Evolutionary conservation across 2,888 invertebrate genomes (phyloP).

Genomic region (Drosophila colorata): DNA sequence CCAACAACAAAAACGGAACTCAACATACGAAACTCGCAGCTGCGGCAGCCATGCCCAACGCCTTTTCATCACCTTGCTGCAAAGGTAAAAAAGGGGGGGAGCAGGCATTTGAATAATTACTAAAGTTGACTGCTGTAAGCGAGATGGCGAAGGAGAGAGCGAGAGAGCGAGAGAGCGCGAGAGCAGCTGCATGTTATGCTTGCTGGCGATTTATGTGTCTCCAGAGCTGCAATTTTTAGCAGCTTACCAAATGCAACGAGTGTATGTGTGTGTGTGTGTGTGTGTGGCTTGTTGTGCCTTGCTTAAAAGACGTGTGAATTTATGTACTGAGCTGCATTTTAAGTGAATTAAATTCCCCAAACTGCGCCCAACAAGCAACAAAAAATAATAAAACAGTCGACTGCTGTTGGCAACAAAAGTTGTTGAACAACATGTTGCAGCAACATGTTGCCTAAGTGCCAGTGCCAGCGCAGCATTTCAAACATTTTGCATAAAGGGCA

Average conservation of each 20-base stretch:
- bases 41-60: constrained; percentile 47
- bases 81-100: neutral
- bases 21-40: constrained; percentile 49
- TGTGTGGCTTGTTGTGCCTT: constrained; percentile 11
- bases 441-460: constrained; percentile 40
- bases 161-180: neutral
- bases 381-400: neutral
- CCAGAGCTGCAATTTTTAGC: constrained; percentile 51
- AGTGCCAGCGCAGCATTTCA: constrained; percentile 14
- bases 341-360: constrained; percentile 68
- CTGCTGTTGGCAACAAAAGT: neutral
- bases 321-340: constrained; percentile 61
- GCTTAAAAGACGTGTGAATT: constrained; percentile 53
- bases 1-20: constrained; percentile 26
- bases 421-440: constrained; percentile 46
- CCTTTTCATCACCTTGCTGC: constrained; percentile 59
- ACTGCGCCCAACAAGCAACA: constrained; percentile 3
- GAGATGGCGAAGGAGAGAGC: neutral
- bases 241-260: constrained; percentile 33
- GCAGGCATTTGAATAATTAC: constrained; percentile 75
- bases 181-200: constrained; percentile 19
- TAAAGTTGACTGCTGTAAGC: constrained; percentile 58
- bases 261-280: constrained; percentile 2
- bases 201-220: constrained; percentile 67
- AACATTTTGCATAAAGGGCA: constrained; percentile 3